A percentile compares a stretch with the other conserved stretches of the same genome.
Conservation (phyloP, 1,140 invertebrate species). For the Nasonia longicornis region DNA sequence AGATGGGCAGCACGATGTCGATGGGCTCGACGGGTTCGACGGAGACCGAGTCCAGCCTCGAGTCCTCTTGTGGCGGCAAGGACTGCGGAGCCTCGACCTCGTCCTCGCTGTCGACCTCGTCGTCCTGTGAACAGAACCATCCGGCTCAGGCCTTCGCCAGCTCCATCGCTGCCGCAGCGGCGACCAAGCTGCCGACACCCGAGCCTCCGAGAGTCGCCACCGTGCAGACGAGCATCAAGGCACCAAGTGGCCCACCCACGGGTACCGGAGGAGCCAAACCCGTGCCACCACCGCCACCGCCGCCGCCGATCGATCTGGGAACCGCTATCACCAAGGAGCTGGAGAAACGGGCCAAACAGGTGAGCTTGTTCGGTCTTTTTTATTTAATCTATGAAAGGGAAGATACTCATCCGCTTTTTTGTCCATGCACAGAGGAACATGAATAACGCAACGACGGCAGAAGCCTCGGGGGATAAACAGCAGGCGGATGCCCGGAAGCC, state of each 20-base stretch:
- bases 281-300: constrained; percentile 35
- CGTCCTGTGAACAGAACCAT: constrained; percentile 63
- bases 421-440: constrained; percentile 55
- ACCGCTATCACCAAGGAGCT: constrained; percentile 76
- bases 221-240: background rate
- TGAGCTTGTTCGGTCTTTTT: constrained; percentile 38
- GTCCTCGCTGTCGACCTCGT: constrained; percentile 65
- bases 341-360: constrained; percentile 74
- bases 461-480: constrained; percentile 35
- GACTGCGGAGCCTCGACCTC: constrained; percentile 64
- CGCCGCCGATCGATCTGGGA: constrained; percentile 60
- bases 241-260: background rate
- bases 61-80: constrained; percentile 65
- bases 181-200: background rate
- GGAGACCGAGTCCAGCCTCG: constrained; percentile 66
- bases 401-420: constrained; percentile 4
- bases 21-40: constrained; percentile 68
- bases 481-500: constrained; percentile 54
- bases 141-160: constrained; percentile 47
- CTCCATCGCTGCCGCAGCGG: constrained; percentile 30
- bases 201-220: background rate
- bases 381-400: background rate
- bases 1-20: constrained; percentile 68
- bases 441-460: constrained; percentile 52
- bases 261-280: background rate